These are phyloP conservation scores for Meteorus colon DNA, from an alignment of 2,888 invertebrate genomes.

Conservation along the genomic window DNA sequence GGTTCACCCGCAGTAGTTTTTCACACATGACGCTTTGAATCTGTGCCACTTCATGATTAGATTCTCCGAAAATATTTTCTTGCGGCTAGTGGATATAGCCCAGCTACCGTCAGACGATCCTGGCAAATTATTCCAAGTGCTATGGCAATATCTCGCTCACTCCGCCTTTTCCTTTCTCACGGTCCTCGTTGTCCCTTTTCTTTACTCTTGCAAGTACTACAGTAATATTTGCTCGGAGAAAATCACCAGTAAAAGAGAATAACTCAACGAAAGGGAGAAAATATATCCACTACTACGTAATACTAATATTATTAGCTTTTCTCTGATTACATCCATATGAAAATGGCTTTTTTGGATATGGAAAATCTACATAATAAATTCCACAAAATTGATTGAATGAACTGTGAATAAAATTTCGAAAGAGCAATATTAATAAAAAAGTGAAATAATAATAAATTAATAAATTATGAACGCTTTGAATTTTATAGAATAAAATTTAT, in stretches of 20 bases:
- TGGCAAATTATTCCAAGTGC: slow-evolving; percentile 16
- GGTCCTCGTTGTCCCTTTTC: neutral
- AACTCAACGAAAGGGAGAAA: neutral
- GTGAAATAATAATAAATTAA: neutral
- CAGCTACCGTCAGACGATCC: slow-evolving; percentile 2
- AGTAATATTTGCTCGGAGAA: neutral
- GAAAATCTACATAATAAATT: neutral
- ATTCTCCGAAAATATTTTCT: slow-evolving; percentile 10
- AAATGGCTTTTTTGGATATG: neutral
- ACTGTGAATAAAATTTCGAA: neutral
- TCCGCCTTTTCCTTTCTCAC: neutral
- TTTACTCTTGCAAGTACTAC: neutral
- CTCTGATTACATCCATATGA: slow-evolving; percentile 10
- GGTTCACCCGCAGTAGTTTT: neutral
- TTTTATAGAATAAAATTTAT: neutral
- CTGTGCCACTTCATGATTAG: slow-evolving; percentile 8
- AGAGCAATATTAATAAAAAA: neutral
- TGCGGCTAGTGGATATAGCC: neutral
- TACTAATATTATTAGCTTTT: neutral
- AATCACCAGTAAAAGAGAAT: neutral
- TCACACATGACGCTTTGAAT: neutral
- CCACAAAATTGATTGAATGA: neutral
- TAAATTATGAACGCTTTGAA: neutral
- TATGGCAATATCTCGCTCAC: neutral
- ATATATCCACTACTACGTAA: neutral